Percentiles rank a stretch among this genome's conserved stretches.
phyloP scores from a whole-genome alignment of 2,888 invertebrate genomes.

The Pharmacophagus antenor region DNA sequence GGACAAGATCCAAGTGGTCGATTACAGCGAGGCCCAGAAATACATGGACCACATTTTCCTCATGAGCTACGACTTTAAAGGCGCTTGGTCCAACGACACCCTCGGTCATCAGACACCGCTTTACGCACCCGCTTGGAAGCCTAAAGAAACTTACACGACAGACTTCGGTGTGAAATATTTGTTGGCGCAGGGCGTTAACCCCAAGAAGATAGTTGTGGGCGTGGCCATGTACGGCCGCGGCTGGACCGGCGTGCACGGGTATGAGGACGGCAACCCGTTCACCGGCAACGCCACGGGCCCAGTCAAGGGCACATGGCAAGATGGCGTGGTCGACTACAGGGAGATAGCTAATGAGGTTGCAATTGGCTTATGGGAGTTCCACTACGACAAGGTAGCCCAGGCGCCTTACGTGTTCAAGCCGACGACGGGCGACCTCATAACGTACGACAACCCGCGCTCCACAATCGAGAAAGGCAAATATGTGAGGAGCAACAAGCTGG shows the following conservation, averaged over 20 bases:
- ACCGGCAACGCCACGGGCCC: conserved; percentile 72
- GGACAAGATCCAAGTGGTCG: conserved; percentile 76
- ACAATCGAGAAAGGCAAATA: conserved; percentile 74
- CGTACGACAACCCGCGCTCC: conserved; percentile 71
- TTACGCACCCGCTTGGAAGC: conserved; percentile 68
- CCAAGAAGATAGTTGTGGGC: conserved; percentile 71
- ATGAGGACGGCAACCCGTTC: conserved; percentile 64
- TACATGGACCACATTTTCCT: conserved; percentile 77
- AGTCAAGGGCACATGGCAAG: conserved; percentile 74
- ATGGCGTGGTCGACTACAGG: conserved; percentile 74
- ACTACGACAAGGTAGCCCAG: conserved; percentile 69
- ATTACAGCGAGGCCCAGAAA: conserved; percentile 69
- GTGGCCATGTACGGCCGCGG: conserved; percentile 77
- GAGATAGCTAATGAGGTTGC: conserved; percentile 70
- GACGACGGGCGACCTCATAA: conserved; percentile 67
- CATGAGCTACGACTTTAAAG: conserved; percentile 77
- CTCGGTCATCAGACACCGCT: conserved; percentile 69
- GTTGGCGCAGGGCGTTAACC: conserved; percentile 69
- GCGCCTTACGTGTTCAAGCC: conserved; percentile 73
- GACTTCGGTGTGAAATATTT: conserved; percentile 71
- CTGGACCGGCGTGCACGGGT: conserved; percentile 70
- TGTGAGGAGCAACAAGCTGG: conserved; percentile 70
- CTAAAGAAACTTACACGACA: conserved; percentile 74
- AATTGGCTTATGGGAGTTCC: conserved; percentile 69
- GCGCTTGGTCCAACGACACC: conserved; percentile 74